phyloP scores from a whole-genome alignment of 1,140 invertebrate genomes.

The Paracyclopina nana region DNA sequence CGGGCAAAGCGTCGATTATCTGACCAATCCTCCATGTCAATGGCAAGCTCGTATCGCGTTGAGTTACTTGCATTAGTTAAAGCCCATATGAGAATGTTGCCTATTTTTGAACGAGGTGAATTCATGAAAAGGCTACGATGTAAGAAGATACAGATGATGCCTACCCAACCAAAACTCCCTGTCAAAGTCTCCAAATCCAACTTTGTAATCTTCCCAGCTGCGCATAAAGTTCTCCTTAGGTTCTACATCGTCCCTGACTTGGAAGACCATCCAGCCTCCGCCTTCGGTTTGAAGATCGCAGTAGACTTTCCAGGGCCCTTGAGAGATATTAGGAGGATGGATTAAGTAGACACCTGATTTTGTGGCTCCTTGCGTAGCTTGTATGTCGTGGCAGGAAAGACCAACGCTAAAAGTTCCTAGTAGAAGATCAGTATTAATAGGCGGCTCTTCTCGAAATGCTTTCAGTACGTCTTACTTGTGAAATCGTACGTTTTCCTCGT shows the following conservation, averaged over 20 bases:
- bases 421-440: neutral
- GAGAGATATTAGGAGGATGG: conserved; percentile 21
- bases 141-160: too few species aligned
- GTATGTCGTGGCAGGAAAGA: conserved; percentile 21
- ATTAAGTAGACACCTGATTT: conserved; percentile 22
- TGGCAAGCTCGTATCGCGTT: conserved; percentile 25
- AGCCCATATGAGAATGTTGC: conserved; percentile 22
- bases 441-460: neutral
- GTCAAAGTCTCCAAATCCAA: conserved; percentile 23
- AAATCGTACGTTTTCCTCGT: conserved; percentile 12
- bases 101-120: conserved; percentile 8
- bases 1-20: conserved; percentile 25
- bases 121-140: neutral
- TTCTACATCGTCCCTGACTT: conserved; percentile 22
- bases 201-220: conserved; percentile 23
- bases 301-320: conserved; percentile 24
- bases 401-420: conserved; percentile 20
- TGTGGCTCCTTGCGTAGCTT: conserved; percentile 19
- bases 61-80: conserved; percentile 28
- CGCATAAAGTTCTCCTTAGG: conserved; percentile 23
- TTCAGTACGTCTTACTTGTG: neutral
- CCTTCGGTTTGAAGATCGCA: conserved; percentile 26
- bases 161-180: conserved; percentile 23
- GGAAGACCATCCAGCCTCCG: conserved; percentile 26
- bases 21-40: conserved; percentile 31